A percentile compares a stretch with the other conserved stretches of the same genome.
Evolutionary conservation across 2,888 invertebrate genomes (phyloP).

Genomic region (Lampropteryx suffumata): DNA sequence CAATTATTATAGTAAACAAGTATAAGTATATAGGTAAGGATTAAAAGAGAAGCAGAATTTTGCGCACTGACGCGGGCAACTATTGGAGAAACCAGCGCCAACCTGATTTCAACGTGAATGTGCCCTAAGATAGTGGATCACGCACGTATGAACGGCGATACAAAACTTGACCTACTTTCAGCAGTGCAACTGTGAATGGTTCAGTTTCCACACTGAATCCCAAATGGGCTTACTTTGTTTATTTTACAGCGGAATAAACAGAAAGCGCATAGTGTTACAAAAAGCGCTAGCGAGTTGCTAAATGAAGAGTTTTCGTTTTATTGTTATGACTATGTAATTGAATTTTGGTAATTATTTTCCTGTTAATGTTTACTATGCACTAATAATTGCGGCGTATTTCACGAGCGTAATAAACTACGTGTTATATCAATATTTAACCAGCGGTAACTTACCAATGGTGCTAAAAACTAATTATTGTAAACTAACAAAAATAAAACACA

Average conservation of each 20-base stretch:
- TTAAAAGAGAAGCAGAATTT: too few species aligned
- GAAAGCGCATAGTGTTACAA: slow-evolving; percentile 5
- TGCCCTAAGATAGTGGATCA: slow-evolving; percentile 60
- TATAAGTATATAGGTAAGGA: too few species aligned
- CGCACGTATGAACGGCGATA: slow-evolving; percentile 62
- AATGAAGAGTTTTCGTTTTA: slow-evolving; percentile 4
- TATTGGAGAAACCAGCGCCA: neutral
- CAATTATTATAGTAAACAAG: too few species aligned
- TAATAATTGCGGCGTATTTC: slow-evolving; percentile 5
- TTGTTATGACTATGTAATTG: slow-evolving; percentile 4
- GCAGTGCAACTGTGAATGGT: slow-evolving; percentile 53
- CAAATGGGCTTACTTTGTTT: slow-evolving; percentile 20
- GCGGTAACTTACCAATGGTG: too few species aligned
- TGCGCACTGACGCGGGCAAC: neutral
- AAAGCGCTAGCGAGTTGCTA: neutral
- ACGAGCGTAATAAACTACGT: neutral
- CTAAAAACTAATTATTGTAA: neutral
- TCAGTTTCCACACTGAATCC: slow-evolving; percentile 23
- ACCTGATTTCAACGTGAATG: slow-evolving; percentile 1
- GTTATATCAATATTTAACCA: slow-evolving; percentile 1
- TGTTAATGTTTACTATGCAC: slow-evolving; percentile 2
- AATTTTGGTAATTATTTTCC: slow-evolving; percentile 9
- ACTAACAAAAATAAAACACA: slow-evolving; percentile 37
- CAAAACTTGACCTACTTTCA: slow-evolving; percentile 67
- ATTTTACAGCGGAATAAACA: slow-evolving; percentile 18